Percentiles rank a stretch among this genome's conserved stretches.
Evolutionary conservation across 2,797 vertebrate species (phyloP).

Genomic region (Adelosebastes latens): DNA sequence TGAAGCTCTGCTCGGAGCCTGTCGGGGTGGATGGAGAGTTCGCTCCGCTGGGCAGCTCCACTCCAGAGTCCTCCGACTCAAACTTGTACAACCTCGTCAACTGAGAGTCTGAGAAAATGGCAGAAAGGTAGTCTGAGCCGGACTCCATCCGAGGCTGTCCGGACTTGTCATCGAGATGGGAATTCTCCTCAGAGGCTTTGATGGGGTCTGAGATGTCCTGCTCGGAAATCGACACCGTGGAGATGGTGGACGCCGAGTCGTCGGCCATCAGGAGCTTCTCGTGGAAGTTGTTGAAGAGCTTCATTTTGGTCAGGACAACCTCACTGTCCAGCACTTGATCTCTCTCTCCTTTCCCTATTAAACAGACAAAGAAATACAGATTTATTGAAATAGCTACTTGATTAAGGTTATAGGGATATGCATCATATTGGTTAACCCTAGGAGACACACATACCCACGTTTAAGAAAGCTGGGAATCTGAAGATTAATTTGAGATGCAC

Average conservation of each 20-base stretch:
- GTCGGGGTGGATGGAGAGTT: conserved; percentile 88
- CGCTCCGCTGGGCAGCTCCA: conserved; percentile 87
- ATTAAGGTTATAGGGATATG: background rate
- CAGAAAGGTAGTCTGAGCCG: conserved; percentile 71
- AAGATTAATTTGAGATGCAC: no score
- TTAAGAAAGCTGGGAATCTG: no score
- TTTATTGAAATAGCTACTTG: background rate
- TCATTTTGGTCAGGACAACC: conserved; percentile 90
- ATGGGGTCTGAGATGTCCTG: conserved; percentile 43
- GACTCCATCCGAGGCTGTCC: conserved; percentile 31
- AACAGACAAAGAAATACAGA: conserved; percentile 13
- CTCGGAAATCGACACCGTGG: conserved; percentile 57
- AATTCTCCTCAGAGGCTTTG: conserved; percentile 47
- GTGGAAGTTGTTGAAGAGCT: conserved; percentile 80
- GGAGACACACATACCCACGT: no score
- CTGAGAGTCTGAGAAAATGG: conserved; percentile 78
- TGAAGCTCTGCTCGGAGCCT: conserved; percentile 89
- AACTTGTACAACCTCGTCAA: conserved; percentile 86
- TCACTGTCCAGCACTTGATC: conserved; percentile 80
- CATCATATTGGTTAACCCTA: background rate
- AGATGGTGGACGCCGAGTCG: conserved; percentile 66
- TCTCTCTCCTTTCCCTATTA: conserved; percentile 82
- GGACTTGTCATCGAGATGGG: conserved; percentile 26
- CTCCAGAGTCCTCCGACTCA: conserved; percentile 90
- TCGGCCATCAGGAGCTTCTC: conserved; percentile 59